Evolutionary conservation across 2,888 invertebrate species (phyloP), one percentile per base, ranked within the genome.

Genomic region (Philhelius pedissequus): DNA sequence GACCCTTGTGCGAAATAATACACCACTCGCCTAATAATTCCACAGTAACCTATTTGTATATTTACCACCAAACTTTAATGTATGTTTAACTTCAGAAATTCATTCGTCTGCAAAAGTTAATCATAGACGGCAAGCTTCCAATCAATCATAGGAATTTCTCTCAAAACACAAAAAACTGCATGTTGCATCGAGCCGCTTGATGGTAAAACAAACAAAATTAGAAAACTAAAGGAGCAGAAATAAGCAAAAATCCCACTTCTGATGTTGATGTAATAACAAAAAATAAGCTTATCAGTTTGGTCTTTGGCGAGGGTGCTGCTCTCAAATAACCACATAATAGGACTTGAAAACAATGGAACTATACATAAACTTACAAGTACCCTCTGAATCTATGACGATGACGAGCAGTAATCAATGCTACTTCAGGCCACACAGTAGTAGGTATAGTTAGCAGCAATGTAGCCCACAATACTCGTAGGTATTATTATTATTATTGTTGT

Each of bases 331-430:
- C 7, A 32, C 45, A 45, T 62, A 60, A 43, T 62, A 27, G 13
- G 13, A 48, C 48, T 43, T 25, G 18, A 11, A 25, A 60, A 25
- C 25, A 50, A n/a, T n/a, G 2, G 25, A 50, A 50, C 25, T 50
- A 22, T 13, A 20, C 20, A 11, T 4, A 11, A 32, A 32, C 22
- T 22, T 9, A 48, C 13, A 64, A 64, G 48, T 48, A 20, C 64
- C 32, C 18, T 48, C 48, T 35, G 64, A 64, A 22, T 64, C 48
- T 20, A 32, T 64, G 48, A 25, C n/a, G n/a, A n/a, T n/a, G 5
- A 48, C 45, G 40, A 60, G 62, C 62, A 62, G 13, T 43, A 62
- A 62, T 62, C 40, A 48, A 32, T 7, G 32, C 22, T 64, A 43
- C 64, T 48, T 64, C 20, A 48, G 32, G 22, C 48, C 48, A 22